A percentile compares a stretch with the other conserved stretches of the same genome.
These are phyloP conservation scores for Rhodophaea formosa DNA, from an alignment of 2,888 invertebrate species.

Conservation along the genomic window DNA sequence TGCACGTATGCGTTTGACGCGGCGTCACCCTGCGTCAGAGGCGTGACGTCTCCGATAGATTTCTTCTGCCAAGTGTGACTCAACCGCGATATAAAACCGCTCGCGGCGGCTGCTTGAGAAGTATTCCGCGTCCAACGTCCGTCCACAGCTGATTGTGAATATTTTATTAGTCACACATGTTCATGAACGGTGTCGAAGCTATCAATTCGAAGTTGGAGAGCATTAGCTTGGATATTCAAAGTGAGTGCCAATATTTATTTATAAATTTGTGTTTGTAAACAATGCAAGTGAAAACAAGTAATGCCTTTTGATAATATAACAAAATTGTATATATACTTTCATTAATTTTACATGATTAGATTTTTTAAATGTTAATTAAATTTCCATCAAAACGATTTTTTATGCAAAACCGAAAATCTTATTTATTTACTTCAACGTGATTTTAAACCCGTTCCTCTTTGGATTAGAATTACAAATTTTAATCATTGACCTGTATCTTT, in stretches of 20 bases:
- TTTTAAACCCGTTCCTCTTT: too few species aligned
- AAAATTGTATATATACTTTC: too few species aligned
- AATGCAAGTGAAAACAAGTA: neutral
- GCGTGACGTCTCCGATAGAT: constrained; percentile 57
- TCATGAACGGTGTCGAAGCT: constrained; percentile 62
- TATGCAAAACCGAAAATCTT: too few species aligned
- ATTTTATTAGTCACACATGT: constrained; percentile 47
- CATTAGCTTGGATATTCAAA: constrained; percentile 54
- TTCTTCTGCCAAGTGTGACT: constrained; percentile 70
- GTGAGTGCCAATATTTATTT: constrained; percentile 46
- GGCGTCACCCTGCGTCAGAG: constrained; percentile 65
- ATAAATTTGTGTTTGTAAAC: constrained; percentile 1
- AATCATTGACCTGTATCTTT: constrained; percentile 28
- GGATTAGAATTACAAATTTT: neutral
- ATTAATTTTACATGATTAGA: too few species aligned
- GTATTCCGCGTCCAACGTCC: constrained; percentile 54
- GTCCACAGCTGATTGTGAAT: constrained; percentile 31
- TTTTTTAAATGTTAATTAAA: too few species aligned
- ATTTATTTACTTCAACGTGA: too few species aligned
- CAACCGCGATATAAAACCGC: constrained; percentile 67
- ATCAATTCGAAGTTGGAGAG: constrained; percentile 62
- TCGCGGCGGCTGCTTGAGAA: constrained; percentile 40
- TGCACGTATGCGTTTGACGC: constrained; percentile 23
- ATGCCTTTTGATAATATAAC: neutral
- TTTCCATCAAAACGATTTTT: too few species aligned